phyloP scores from a whole-genome alignment of 2,797 vertebrate genomes.

The Oophaga sylvatica region DNA sequence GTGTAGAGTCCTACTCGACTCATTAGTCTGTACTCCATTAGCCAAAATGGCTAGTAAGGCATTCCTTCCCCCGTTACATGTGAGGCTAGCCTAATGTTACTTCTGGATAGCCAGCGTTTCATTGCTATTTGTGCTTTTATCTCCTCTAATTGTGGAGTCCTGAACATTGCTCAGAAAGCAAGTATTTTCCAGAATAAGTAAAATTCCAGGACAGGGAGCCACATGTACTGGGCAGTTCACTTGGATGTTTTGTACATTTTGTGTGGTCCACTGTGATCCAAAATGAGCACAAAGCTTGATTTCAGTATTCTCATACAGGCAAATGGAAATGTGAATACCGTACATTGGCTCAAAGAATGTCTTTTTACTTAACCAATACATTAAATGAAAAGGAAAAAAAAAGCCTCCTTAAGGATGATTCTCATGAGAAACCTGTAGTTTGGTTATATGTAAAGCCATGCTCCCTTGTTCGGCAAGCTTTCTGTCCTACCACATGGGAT shows the following conservation, averaged over 20 bases:
- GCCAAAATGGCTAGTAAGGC: not conserved
- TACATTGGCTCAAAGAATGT: no score
- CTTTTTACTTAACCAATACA: no score
- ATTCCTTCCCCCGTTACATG: not conserved
- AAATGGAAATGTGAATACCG: no score
- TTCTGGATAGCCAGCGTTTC: not conserved
- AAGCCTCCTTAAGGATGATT: no score
- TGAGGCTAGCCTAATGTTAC: not conserved
- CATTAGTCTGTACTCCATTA: not conserved
- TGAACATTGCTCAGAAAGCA: not conserved
- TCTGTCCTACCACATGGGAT: no score
- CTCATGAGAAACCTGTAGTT: no score
- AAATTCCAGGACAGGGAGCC: slow-evolving; percentile 25
- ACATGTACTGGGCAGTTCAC: not conserved
- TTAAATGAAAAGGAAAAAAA: no score
- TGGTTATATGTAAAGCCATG: no score
- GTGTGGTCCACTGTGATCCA: slow-evolving; percentile 14
- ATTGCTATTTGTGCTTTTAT: not conserved
- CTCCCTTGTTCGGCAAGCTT: no score
- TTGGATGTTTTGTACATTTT: slow-evolving; percentile 6
- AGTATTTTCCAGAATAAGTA: slow-evolving; percentile 4
- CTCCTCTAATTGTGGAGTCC: not conserved
- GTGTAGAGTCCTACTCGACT: not conserved
- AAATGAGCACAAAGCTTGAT: not conserved
- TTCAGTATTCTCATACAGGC: not conserved